Evolutionary conservation across 2,797 vertebrate genomes (phyloP).

Genomic region (Prionace glauca): DNA sequence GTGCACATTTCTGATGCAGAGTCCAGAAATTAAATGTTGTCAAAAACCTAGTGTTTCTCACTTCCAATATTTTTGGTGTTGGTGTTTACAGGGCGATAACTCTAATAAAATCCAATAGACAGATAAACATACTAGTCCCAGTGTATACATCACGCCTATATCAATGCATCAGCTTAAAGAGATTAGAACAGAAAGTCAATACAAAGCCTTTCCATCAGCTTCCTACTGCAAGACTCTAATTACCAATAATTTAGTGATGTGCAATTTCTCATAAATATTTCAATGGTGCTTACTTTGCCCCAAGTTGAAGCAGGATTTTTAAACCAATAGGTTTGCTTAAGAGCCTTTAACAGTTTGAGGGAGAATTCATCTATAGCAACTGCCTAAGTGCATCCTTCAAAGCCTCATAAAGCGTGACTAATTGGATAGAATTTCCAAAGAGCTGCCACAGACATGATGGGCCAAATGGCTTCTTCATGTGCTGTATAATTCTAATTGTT

Average conservation of each 20-base stretch:
- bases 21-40: background rate
- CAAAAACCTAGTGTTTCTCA: background rate
- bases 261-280: constrained; percentile 23
- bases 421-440: background rate
- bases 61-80: background rate
- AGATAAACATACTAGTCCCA: background rate
- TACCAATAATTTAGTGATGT: constrained; percentile 37
- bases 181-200: constrained; percentile 32
- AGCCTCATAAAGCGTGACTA: background rate
- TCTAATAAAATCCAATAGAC: background rate
- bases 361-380: background rate
- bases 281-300: background rate
- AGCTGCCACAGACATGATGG: background rate
- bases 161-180: constrained; percentile 30
- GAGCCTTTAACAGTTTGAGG: background rate
- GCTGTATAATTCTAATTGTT: background rate
- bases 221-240: constrained; percentile 15
- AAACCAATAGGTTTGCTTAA: too few relatives aligned
- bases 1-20: background rate
- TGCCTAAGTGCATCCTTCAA: background rate
- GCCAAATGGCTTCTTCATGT: background rate
- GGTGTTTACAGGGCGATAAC: background rate
- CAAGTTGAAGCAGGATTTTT: background rate
- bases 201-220: background rate
- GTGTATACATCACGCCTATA: background rate